Evolutionary conservation across 2,113 vertebrate species (phyloP), one percentile per base, ranked within the genome.

Genomic region (Brachyhypopomus occidentalis): DNA sequence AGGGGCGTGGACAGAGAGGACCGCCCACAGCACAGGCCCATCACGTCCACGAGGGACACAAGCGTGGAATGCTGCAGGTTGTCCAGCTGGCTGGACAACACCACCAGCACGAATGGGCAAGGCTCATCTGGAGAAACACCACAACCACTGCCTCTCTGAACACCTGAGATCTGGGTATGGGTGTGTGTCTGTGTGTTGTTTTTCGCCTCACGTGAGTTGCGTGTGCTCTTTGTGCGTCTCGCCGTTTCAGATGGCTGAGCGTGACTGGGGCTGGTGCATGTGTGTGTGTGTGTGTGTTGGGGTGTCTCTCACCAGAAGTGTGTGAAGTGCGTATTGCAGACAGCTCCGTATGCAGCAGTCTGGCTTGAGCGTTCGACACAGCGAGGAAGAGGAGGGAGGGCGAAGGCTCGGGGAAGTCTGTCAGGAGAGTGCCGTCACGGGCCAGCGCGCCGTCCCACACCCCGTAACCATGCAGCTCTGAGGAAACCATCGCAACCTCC

Each of bases 331-430:
- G 87, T 7, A 91, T 23, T 52, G 60, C 20, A 0, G 82, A 81
- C 69, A 94, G 89, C 78, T 93, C 92, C 1, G 25, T 80, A 80
- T 89, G 87, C 45, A 94, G 79, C 20, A 94, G 77, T 52, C 74
- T 85, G 34, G 92, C 90, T 84, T 93, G 93, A 59, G 90, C 88
- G 0, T 90, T 86, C 0, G 88, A 90, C 81, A 94, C 87, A 86
- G 87, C 88, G 22, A 94, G 87, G 87, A 94, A 93, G 64, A 94
- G 87, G 60, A 94, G 78, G 0, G 92, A 92, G 72, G 91, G 91
- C 58, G 89, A 88, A 12, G 89, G 87, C 1, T 88, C 89, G 41
- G 73, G 45, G 59, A 83, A 82, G 0, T 20, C 77, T 0, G 38
- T 73, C 34, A 92, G 76, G 72, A 91, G 84, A 17, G 81, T 19